Conservation (phyloP, 2,888 invertebrate genomes). For the Epirrhoe alternata region DNA sequence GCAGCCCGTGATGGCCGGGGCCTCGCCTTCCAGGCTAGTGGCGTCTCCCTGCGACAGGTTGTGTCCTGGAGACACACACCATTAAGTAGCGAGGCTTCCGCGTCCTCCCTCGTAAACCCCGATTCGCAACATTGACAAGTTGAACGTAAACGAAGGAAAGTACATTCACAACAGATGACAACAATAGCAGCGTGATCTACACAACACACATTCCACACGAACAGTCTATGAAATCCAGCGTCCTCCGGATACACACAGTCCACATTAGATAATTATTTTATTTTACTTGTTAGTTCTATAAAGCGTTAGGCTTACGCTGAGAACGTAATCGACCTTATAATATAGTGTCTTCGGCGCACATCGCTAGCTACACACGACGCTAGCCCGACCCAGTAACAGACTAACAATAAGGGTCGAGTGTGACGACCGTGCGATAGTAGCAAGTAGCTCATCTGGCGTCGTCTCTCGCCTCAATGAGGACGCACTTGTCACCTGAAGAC, state of each 20-base stretch:
- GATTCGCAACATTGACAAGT: slow-evolving; percentile 54
- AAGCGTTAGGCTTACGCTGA: slow-evolving; percentile 85
- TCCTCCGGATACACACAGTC: slow-evolving; percentile 83
- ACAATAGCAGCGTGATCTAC: slow-evolving; percentile 78
- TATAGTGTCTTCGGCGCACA: slow-evolving; percentile 83
- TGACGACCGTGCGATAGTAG: slow-evolving; percentile 80
- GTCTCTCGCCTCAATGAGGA: slow-evolving; percentile 91
- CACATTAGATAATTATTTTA: slow-evolving; percentile 63
- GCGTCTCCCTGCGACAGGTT: slow-evolving; percentile 95
- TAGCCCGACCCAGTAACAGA: slow-evolving; percentile 77
- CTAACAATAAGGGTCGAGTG: slow-evolving; percentile 75
- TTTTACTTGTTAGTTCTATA: slow-evolving; percentile 69
- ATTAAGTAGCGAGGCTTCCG: slow-evolving; percentile 78
- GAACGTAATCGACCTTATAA: slow-evolving; percentile 82
- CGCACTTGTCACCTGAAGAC: slow-evolving; percentile 93
- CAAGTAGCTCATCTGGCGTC: slow-evolving; percentile 85
- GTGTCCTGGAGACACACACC: slow-evolving; percentile 90
- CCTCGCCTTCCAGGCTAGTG: slow-evolving; percentile 92
- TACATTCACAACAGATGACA: slow-evolving; percentile 69
- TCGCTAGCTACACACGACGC: slow-evolving; percentile 83
- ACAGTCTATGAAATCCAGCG: slow-evolving; percentile 77
- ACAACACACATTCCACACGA: slow-evolving; percentile 82
- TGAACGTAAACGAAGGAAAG: slow-evolving; percentile 56
- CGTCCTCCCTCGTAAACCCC: slow-evolving; percentile 57
- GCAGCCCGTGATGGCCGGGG: slow-evolving; percentile 90